phyloP scores from a whole-genome alignment of 2,888 invertebrate species.

The Omphaloscelis lunosa region DNA sequence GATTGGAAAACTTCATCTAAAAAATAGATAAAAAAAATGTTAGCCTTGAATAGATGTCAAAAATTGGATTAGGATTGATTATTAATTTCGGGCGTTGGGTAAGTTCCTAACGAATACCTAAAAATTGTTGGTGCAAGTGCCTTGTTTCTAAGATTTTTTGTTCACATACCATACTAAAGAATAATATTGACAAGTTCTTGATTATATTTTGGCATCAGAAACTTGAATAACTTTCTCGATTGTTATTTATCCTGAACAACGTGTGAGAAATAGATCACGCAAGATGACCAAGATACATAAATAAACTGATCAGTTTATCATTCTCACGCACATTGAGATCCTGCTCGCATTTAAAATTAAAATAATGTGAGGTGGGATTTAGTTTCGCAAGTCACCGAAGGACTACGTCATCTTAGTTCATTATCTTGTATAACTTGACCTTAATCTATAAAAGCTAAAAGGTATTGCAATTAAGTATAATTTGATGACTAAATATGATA shows the following conservation, averaged over 20 bases:
- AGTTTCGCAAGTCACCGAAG: conserved; percentile 70
- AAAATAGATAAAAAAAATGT: not conserved
- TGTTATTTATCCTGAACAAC: not conserved
- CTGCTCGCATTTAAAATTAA: conserved; percentile 72
- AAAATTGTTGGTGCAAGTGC: conserved; percentile 27
- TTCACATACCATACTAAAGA: not conserved
- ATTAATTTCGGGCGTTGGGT: conserved; percentile 13
- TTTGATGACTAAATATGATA: conserved; percentile 67
- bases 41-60: not conserved
- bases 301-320: conserved; percentile 69
- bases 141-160: not conserved
- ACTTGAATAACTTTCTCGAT: not conserved
- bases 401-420: conserved; percentile 70
- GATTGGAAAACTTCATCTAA: not conserved
- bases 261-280: conserved; percentile 50
- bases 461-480: conserved; percentile 69
- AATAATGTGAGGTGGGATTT: conserved; percentile 65
- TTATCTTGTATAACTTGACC: conserved; percentile 72
- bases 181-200: not conserved
- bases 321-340: conserved; percentile 67
- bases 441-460: conserved; percentile 70
- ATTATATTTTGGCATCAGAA: conserved; percentile 1
- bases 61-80: not conserved
- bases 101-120: not conserved
- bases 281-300: conserved; percentile 46